Evolutionary conservation across 1,140 invertebrate species (phyloP).

Genomic region (Drosophila mayri): DNA sequence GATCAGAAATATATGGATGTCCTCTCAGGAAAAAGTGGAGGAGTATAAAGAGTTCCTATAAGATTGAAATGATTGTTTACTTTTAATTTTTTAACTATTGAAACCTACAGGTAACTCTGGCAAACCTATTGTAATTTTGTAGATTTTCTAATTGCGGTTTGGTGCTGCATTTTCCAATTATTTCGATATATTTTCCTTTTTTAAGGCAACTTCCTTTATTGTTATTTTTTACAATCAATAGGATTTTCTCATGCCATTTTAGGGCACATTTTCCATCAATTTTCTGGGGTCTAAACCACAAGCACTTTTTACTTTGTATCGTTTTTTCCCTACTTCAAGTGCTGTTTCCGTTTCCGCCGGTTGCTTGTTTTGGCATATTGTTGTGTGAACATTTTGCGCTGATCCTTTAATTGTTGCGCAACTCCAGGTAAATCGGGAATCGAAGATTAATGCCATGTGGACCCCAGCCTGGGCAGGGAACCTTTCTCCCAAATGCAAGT

Average conservation of each 20-base stretch:
- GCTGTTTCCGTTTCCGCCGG: conserved; percentile 77
- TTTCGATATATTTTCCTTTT: conserved; percentile 6
- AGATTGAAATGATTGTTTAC: neutral
- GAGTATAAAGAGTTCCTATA: neutral
- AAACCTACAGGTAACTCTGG: conserved; percentile 14
- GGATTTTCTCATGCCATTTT: conserved; percentile 64
- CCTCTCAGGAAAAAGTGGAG: neutral
- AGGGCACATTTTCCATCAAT: conserved; percentile 40
- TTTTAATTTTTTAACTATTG: neutral
- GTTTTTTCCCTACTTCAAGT: conserved; percentile 45
- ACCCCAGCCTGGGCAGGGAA: neutral
- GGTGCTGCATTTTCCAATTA: conserved; percentile 7
- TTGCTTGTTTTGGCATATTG: conserved; percentile 77
- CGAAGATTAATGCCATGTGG: conserved; percentile 43
- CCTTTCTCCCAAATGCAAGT: conserved; percentile 24
- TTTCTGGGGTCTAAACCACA: conserved; percentile 56
- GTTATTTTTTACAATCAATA: conserved; percentile 21
- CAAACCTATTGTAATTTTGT: neutral
- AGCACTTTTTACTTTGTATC: conserved; percentile 41
- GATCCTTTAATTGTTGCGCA: conserved; percentile 81
- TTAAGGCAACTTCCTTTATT: conserved; percentile 7
- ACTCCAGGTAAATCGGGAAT: conserved; percentile 37
- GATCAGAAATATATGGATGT: neutral
- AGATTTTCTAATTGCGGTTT: conserved; percentile 26
- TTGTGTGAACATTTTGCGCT: conserved; percentile 77